Evolutionary conservation across 2,888 invertebrate genomes (phyloP), one percentile per base, ranked within the genome.

Genomic region (Pseudolycoriella hygida): DNA sequence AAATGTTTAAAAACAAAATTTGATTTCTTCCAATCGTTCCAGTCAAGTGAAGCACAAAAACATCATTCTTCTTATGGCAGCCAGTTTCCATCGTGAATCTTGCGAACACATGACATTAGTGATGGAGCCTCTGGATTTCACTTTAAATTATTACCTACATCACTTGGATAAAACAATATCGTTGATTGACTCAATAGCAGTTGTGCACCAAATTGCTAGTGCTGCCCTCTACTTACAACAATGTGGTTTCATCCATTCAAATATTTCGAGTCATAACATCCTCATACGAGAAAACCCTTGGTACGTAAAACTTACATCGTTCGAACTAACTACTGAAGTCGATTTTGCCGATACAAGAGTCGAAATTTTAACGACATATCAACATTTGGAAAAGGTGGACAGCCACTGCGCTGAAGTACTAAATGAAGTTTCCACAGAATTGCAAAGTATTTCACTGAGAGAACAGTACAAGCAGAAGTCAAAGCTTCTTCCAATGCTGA

Each of bases 11-110:
- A 19, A 25, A 2, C 34, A 45, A 2, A 15, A 25, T 25, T 25
- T 8, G 5, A 8, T 55, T 60, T 32, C 25, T 17, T 2, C 8
- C 14, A 17, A 20, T 42, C 15, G 11, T 18, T 17, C 6, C 57
- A 71, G 71, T 56, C 68, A 69, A 59, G 68, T 66, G 55, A 68
- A 69, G 49, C 71, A 71, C 51, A 68, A 69, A 4, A 69, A 69
- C 52, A 67, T 71, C 49, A 63, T 69, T 47, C 62, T 69, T 39
- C 54, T 71, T 40, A 71, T 71, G 71, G 70, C 70, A 8, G 53
- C 70, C 3, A 67, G 63, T 51, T 64, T 66, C 3, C 68, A 69
- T 48, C 55, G 60, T 2, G 59, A 62, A 43, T 57, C 60, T 46
- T n/a, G 15, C 5, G 46, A 45, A 17, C 60, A 66, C 46, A 58